Conservation (phyloP, 2,113 vertebrate species). For the Petaurus breviceps region DNA sequence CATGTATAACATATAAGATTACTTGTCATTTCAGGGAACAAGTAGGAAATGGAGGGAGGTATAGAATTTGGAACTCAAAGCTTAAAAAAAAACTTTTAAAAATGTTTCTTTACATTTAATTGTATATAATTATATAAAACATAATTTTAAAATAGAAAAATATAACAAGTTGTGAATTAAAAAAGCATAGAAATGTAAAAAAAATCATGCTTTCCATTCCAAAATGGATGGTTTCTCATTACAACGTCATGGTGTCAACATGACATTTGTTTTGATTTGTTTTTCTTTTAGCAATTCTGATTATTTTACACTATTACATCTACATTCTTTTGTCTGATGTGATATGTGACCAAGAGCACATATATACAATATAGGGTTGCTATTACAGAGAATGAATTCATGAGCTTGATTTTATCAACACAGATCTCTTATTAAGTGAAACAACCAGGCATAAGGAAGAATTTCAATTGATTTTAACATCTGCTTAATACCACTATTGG, state of each 20-base stretch:
- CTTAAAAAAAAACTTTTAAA: too few species aligned
- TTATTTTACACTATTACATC: background rate
- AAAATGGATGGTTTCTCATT: background rate
- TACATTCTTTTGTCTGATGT: background rate
- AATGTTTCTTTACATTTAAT: too few species aligned
- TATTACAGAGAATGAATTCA: background rate
- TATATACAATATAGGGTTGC: background rate
- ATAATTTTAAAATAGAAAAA: background rate
- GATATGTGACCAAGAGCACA: background rate
- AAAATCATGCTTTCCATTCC: background rate
- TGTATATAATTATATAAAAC: background rate
- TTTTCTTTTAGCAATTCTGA: background rate
- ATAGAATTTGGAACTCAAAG: background rate
- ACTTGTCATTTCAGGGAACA: background rate
- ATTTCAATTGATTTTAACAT: background rate
- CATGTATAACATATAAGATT: background rate
- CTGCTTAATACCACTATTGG: background rate
- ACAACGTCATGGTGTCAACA: rapidly evolving
- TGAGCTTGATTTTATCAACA: background rate
- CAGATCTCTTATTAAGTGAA: background rate
- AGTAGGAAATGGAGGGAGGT: background rate
- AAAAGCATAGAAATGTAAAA: background rate
- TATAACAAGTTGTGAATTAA: background rate
- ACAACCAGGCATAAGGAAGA: background rate
- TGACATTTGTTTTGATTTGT: background rate